Evolutionary conservation across 2,113 vertebrate genomes (phyloP).

Genomic region (Hyperoodon ampullatus): DNA sequence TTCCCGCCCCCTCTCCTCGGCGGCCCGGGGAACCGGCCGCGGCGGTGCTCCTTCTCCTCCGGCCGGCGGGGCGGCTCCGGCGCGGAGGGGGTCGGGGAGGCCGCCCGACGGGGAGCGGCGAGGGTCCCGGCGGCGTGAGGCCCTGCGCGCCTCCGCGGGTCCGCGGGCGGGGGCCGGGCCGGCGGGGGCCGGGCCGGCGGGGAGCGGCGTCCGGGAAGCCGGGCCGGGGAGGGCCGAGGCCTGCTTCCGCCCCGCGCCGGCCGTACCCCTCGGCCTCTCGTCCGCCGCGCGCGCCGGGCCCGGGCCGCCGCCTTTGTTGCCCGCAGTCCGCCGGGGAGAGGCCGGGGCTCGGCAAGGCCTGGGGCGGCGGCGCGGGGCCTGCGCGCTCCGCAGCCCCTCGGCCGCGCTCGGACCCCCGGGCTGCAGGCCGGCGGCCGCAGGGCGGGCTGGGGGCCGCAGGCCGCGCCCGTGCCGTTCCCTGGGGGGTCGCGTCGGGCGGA

Average conservation of each 20-base stretch:
- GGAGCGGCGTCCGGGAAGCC: slow-evolving; percentile 38
- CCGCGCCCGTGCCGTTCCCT: neutral
- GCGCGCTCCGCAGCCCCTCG: neutral
- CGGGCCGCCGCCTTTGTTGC: slow-evolving; percentile 56
- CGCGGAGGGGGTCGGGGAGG: slow-evolving; percentile 42
- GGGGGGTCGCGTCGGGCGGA: neutral
- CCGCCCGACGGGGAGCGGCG: neutral
- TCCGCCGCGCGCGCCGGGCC: slow-evolving; percentile 24
- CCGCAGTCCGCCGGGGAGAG: slow-evolving; percentile 5
- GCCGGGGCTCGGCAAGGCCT: slow-evolving; percentile 57
- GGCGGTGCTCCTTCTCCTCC: neutral
- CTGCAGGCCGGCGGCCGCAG: neutral
- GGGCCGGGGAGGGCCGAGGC: slow-evolving; percentile 23
- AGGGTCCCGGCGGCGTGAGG: slow-evolving; percentile 57
- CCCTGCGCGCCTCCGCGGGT: neutral
- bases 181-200: slow-evolving; percentile 67
- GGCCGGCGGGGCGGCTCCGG: slow-evolving; percentile 64
- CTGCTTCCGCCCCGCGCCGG: slow-evolving; percentile 55
- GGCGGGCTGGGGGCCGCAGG: neutral
- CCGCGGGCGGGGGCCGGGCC: slow-evolving; percentile 43
- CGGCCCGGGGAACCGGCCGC: neutral
- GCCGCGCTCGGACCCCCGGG: neutral
- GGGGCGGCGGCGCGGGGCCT: slow-evolving; percentile 63
- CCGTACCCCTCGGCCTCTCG: slow-evolving; percentile 46
- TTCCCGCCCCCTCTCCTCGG: neutral